These are phyloP conservation scores for Acholoe squamosa DNA, from an alignment of 2,888 invertebrate species.

Conservation along the genomic window DNA sequence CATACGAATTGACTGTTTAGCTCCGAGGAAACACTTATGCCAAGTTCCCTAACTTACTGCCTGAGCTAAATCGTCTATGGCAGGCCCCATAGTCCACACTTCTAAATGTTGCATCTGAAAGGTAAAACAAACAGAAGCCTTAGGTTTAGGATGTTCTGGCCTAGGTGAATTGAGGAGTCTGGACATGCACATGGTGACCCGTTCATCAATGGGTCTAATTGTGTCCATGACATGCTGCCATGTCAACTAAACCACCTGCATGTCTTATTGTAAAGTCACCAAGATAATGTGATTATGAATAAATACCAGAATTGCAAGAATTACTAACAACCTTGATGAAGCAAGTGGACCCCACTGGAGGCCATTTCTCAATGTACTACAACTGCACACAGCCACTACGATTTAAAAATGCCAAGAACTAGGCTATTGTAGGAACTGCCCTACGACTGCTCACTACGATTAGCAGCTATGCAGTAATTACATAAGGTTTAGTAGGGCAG, in stretches of 20 bases:
- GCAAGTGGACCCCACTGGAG: no score
- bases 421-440: no score
- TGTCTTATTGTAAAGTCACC: no score
- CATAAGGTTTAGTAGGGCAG: no score
- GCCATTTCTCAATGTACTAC: no score
- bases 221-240: neutral
- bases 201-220: neutral
- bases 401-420: no score
- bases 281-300: no score
- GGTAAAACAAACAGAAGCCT: neutral
- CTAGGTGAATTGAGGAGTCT: neutral
- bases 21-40: neutral
- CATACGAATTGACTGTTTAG: neutral
- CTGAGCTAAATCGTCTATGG: neutral
- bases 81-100: neutral
- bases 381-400: no score
- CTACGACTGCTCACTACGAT: no score
- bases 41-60: neutral
- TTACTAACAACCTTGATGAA: no score
- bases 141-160: neutral
- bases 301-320: no score
- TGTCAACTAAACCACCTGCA: neutral
- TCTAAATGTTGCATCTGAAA: neutral
- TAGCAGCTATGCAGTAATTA: no score
- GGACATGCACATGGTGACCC: neutral